These are phyloP conservation scores for Achlya flavicornis DNA, from an alignment of 2,888 invertebrate genomes.

Conservation along the genomic window DNA sequence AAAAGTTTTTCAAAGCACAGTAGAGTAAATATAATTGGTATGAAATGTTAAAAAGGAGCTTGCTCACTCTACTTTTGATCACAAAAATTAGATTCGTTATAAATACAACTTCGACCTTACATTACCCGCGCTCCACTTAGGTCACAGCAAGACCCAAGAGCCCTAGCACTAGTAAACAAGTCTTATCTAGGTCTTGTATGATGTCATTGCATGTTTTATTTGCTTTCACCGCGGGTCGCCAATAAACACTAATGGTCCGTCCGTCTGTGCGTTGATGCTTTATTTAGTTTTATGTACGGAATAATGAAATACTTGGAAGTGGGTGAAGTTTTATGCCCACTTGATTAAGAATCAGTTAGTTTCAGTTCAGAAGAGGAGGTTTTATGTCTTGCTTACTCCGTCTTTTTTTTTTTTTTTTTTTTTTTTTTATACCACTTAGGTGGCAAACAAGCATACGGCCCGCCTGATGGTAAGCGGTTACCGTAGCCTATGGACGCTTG, in stretches of 20 bases:
- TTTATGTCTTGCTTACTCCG: too few species aligned
- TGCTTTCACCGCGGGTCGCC: conserved; percentile 9
- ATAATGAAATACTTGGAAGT: conserved; percentile 1
- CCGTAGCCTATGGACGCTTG: too few species aligned
- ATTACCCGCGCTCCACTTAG: neutral
- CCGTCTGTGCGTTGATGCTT: neutral
- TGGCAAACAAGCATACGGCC: too few species aligned
- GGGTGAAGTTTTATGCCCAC: neutral
- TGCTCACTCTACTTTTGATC: neutral
- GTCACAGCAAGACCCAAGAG: conserved; percentile 8
- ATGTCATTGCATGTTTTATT: conserved; percentile 8
- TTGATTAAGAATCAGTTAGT: neutral
- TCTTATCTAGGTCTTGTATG: conserved; percentile 4
- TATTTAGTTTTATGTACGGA: conserved; percentile 4
- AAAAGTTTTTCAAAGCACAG: too few species aligned
- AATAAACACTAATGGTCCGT: conserved; percentile 6
- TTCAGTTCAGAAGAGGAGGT: too few species aligned
- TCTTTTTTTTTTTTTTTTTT: too few species aligned
- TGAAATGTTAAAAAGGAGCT: neutral
- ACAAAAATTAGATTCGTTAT: neutral
- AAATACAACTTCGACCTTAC: neutral
- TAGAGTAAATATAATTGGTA: too few species aligned
- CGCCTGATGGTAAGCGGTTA: too few species aligned
- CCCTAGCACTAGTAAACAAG: neutral
- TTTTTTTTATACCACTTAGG: too few species aligned